Base-by-base conservation (phyloP, 2,113 vertebrate species). In the Bungarus multicinctus region DNA sequence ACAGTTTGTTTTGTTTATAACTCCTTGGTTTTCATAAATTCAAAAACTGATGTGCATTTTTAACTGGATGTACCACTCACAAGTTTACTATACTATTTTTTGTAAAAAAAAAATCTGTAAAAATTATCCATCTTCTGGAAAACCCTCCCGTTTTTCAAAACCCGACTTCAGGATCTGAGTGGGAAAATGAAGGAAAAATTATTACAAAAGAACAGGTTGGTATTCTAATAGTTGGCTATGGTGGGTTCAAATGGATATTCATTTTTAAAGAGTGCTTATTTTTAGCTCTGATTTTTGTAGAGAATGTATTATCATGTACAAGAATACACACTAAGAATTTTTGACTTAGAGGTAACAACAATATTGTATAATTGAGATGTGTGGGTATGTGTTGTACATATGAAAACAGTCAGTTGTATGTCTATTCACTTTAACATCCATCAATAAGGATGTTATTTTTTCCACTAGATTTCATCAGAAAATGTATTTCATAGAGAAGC, bases 401-500 rank as follows among this genome's bases (percentile, higher is more conserved):
- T 9, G 3, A 34, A 25, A 91, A 57, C 10, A n/a, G 8, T 11
- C 74, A 30, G 39, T 23, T 85, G 53, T 45, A 47, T 47, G 85
- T 58, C 27, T 58, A 34, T 10, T 27, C 27, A 1, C 47, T 69
- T 12, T 90, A 87, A 5, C 89, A 53, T 22, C 50, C 85, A 25
- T 74, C 88, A 92, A 88, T 90, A 90, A 43, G 58, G 47, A 43
- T 58, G 9, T 5, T 14, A 23, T n/a, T 58, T 92, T 85, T 0
- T 30, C 10, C 27, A 55, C 58, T 45, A 89, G 39, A 89, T 43
- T 27, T 47, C 53, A 90, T 14, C n/a, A 89, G 64, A 39, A 58
- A 0, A 3, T 81, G 30, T 88, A 30, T 60, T 22, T 5, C 10
- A 60, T 39, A 52, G 18, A 1, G 14, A 34, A 0, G 0, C 16